These are phyloP conservation scores for Hormaphis cornu DNA, from an alignment of 1,140 invertebrate species.

Conservation along the genomic window DNA sequence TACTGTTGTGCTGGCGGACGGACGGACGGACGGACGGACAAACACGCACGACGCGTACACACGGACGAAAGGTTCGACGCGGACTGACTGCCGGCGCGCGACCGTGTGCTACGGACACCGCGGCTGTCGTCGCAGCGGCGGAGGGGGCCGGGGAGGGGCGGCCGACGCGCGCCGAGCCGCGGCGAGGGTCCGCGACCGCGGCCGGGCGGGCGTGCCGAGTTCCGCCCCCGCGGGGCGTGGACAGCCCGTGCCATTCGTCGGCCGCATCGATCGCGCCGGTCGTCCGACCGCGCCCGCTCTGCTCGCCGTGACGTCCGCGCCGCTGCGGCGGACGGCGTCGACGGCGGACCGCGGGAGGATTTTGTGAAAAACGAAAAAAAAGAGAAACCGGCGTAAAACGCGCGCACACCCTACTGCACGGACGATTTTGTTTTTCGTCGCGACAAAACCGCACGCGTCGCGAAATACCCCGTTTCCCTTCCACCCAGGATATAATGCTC, in stretches of 20 bases:
- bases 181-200: neutral
- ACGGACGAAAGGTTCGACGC: neutral
- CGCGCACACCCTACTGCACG: too few relatives aligned
- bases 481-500: too few relatives aligned
- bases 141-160: neutral
- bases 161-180: neutral
- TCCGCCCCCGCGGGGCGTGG: neutral
- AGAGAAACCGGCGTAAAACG: too few relatives aligned
- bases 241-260: neutral
- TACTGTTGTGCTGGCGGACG: too few relatives aligned
- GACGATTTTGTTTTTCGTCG: too few relatives aligned
- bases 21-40: neutral
- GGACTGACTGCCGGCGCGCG: neutral
- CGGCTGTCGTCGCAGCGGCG: neutral
- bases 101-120: too few relatives aligned
- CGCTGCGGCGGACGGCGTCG: neutral
- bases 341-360: neutral
- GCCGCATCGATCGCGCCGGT: slow-evolving; percentile 19
- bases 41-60: rapidly evolving
- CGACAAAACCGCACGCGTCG: too few relatives aligned
- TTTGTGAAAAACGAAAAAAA: neutral
- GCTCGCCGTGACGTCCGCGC: neutral
- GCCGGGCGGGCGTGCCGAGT: neutral
- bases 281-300: slow-evolving; percentile 1
- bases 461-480: too few relatives aligned